These are phyloP conservation scores for Sinocyclocheilus grahami DNA, from an alignment of 2,113 vertebrate species.

Conservation along the genomic window DNA sequence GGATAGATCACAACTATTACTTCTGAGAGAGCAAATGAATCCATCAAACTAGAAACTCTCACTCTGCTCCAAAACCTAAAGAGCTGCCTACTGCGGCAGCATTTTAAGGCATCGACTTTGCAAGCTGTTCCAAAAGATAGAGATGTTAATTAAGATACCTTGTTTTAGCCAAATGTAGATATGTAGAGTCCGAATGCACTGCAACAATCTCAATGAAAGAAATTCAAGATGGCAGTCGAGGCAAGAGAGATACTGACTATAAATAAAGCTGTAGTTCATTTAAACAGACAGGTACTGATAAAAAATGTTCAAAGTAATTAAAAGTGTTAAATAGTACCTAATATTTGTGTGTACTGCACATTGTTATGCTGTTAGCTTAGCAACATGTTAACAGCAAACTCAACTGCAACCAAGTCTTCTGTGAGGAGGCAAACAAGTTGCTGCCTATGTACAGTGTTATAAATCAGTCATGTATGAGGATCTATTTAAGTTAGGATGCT, in stretches of 20 bases:
- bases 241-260: background rate
- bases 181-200: background rate
- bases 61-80: background rate
- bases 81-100: background rate
- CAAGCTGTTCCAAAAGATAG: background rate
- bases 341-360: background rate
- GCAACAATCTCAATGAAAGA: background rate
- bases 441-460: background rate
- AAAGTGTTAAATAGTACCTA: background rate
- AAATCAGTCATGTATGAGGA: background rate
- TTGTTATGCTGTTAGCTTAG: background rate
- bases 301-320: background rate
- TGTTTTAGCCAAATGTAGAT: background rate
- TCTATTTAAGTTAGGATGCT: background rate
- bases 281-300: background rate
- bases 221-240: background rate
- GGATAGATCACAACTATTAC: conserved; percentile 29
- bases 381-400: background rate
- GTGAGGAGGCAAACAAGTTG: background rate
- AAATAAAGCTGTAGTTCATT: background rate
- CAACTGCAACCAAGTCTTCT: background rate
- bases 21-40: conserved; percentile 10
- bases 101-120: background rate
- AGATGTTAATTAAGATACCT: conserved; percentile 5
- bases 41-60: background rate